A percentile compares a stretch with the other conserved stretches of the same genome.
Conservation (phyloP, 2,797 vertebrate species). For the Peromyscus attwateri region DNA sequence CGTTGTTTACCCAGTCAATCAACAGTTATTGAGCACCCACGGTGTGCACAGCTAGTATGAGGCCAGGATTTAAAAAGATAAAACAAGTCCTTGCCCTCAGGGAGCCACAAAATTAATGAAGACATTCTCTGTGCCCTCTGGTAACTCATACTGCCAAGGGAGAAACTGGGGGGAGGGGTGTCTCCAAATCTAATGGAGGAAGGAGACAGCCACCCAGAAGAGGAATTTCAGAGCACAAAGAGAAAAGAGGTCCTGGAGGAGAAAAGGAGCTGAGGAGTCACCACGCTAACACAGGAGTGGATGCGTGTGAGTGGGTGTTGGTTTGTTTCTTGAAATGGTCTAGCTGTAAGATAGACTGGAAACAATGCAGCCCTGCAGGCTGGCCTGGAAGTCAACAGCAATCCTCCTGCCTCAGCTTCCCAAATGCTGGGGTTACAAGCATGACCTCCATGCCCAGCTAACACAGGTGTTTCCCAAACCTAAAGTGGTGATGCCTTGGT, state of each 20-base stretch:
- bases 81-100: not conserved
- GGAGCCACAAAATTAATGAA: not conserved
- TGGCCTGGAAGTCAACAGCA: not conserved
- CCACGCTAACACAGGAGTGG: not conserved
- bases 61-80: slow-evolving; percentile 3
- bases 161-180: not conserved
- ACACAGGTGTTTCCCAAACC: too few relatives aligned
- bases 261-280: not conserved
- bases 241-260: not conserved
- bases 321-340: not conserved
- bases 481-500: not conserved
- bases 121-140: not conserved
- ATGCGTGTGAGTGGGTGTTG: not conserved
- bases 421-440: not conserved
- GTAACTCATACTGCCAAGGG: not conserved
- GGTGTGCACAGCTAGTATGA: slow-evolving; percentile 12
- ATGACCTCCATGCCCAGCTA: not conserved
- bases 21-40: slow-evolving; percentile 47
- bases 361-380: not conserved
- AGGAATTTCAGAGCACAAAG: not conserved
- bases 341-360: not conserved
- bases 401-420: not conserved
- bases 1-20: slow-evolving; percentile 47
- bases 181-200: not conserved
- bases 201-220: not conserved